These are phyloP conservation scores for Oncopeltus fasciatus DNA, from an alignment of 1,140 invertebrate species.

Conservation along the genomic window DNA sequence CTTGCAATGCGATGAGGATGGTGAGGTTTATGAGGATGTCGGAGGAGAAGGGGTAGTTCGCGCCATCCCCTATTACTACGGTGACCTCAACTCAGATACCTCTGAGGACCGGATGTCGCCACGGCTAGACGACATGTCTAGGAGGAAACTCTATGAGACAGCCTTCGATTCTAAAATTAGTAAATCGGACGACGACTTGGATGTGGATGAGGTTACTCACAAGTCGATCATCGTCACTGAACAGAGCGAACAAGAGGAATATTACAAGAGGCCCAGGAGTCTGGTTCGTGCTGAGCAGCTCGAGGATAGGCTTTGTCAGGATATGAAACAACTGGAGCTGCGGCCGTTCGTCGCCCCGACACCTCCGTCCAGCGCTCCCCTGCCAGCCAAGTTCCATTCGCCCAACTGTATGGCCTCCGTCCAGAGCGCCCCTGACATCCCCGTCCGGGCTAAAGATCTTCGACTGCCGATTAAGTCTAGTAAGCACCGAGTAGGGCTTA, in stretches of 20 bases:
- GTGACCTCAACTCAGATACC: conserved; percentile 9
- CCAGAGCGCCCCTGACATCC: conserved; percentile 56
- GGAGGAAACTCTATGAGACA: conserved; percentile 69
- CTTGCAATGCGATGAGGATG: conserved; percentile 26
- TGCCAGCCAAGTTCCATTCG: conserved; percentile 59
- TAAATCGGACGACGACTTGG: conserved; percentile 64
- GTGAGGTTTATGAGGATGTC: conserved; percentile 28
- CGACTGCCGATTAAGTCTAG: conserved; percentile 42
- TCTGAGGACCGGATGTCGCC: conserved; percentile 15
- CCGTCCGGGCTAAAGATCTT: conserved; percentile 42
- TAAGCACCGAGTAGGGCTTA: conserved; percentile 44
- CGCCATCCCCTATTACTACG: conserved; percentile 24
- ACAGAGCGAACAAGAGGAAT: neutral
- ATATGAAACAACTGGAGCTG: conserved; percentile 1
- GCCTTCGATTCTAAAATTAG: conserved; percentile 76
- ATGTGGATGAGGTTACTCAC: conserved; percentile 31
- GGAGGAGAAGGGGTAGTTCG: conserved; percentile 24
- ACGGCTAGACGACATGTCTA: conserved; percentile 43
- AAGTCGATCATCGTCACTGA: conserved; percentile 16
- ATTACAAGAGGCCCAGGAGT: neutral
- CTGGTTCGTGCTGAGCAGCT: conserved; percentile 14
- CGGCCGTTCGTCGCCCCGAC: conserved; percentile 44
- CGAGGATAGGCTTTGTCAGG: neutral
- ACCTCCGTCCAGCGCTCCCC: conserved; percentile 60
- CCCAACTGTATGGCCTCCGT: conserved; percentile 54